Conservation (phyloP, 2,888 invertebrate genomes). For the Uloborus plumipes region DNA sequence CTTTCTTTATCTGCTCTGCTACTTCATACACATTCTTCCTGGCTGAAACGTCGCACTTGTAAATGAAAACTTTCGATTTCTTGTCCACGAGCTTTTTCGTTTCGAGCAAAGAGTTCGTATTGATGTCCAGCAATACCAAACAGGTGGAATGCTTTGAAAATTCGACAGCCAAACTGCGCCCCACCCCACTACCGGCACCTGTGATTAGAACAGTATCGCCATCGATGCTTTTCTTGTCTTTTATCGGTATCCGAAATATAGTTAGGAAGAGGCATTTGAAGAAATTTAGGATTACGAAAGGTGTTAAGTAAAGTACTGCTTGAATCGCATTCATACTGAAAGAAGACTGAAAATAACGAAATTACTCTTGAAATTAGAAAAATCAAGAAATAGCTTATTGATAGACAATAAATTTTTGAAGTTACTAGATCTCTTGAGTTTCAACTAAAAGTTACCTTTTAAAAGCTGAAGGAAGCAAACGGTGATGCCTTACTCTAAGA, state of each 20-base stretch:
- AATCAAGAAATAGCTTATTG: too few species aligned
- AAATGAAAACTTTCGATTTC: constrained; percentile 70
- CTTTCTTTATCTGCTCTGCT: constrained; percentile 80
- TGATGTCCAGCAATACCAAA: constrained; percentile 37
- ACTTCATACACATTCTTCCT: constrained; percentile 85
- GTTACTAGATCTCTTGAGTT: too few species aligned
- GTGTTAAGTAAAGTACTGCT: not conserved
- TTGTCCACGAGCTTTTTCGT: constrained; percentile 9
- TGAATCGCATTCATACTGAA: too few species aligned
- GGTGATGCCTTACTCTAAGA: too few species aligned
- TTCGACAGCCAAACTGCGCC: constrained; percentile 36
- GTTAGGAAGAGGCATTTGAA: not conserved
- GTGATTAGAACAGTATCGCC: constrained; percentile 38
- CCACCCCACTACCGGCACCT: constrained; percentile 48
- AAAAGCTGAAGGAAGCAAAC: too few species aligned
- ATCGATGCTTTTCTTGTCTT: constrained; percentile 23
- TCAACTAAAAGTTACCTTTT: too few species aligned
- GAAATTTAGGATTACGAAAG: not conserved
- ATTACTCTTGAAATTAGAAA: too few species aligned
- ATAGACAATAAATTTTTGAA: too few species aligned
- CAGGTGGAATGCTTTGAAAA: constrained; percentile 25
- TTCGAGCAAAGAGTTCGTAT: constrained; percentile 12
- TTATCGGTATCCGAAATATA: constrained; percentile 3
- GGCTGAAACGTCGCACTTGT: constrained; percentile 86
- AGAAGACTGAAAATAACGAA: too few species aligned